Percentiles rank a stretch among this genome's conserved stretches.
Evolutionary conservation across 2,113 vertebrate species (phyloP).

Genomic region (Burhinus oedicnemus): DNA sequence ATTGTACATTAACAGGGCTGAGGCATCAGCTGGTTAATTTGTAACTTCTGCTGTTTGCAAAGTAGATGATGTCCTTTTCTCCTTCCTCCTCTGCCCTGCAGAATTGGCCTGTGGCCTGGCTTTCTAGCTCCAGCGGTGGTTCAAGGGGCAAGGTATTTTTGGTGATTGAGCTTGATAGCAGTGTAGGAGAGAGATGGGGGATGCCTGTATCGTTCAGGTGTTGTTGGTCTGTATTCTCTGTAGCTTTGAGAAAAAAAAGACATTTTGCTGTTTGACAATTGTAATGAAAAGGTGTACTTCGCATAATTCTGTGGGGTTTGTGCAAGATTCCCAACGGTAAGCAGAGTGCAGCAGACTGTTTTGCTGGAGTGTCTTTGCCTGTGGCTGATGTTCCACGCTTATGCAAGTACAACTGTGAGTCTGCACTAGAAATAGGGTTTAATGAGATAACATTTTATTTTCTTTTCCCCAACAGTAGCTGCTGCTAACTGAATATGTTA

Average conservation of each 20-base stretch:
- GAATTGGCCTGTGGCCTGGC: background rate
- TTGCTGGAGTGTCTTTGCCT: background rate
- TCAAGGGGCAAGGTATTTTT: background rate
- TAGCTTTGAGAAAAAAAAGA: background rate
- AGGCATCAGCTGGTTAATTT: slow-evolving; percentile 76
- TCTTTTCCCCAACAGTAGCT: background rate
- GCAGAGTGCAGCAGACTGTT: background rate
- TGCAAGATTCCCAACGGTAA: background rate
- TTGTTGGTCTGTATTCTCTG: background rate
- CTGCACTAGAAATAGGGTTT: background rate
- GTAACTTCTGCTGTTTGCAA: slow-evolving; percentile 73
- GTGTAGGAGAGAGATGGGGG: background rate
- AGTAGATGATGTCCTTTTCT: slow-evolving; percentile 51
- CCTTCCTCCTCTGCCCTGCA: slow-evolving; percentile 3
- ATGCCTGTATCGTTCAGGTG: background rate
- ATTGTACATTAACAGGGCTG: slow-evolving; percentile 77
- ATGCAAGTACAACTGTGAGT: background rate
- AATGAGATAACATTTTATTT: background rate
- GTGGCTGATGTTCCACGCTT: background rate
- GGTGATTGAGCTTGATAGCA: background rate
- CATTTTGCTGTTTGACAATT: background rate
- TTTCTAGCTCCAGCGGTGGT: background rate
- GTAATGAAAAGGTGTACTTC: background rate
- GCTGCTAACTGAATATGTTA: background rate
- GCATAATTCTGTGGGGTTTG: background rate